Evolutionary conservation across 30 jellyfish, hydroid and myxozoan species (phyloP), one percentile per base, ranked within the genome.

Genomic region (Aurelia aurita): DNA sequence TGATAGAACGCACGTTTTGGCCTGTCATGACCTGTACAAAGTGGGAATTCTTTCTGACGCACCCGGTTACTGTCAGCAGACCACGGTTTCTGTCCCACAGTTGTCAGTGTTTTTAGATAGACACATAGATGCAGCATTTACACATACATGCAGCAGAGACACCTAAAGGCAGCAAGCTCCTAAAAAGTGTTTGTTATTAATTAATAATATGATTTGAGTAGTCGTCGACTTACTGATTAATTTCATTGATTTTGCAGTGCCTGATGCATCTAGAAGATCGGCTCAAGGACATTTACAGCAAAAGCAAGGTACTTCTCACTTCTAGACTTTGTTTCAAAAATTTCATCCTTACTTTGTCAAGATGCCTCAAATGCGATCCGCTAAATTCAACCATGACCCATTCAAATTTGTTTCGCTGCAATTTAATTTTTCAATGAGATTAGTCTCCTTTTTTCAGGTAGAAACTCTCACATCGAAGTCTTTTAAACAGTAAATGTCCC

Each of bases 201-300:
- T 21, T 61, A 21, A 3, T 61, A 7, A 22, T 61, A 7, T 61
- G 31, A 61, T 18, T 7, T 8, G 5, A 61, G 35, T 11, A 61
- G 35, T 22, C 19, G 19, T 22, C 12, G 2, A 14, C 13, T 61
- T 22, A 18, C 34, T 61, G 25, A n/a, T 14, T 22, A 1, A n/a
- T 28, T 31, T n/a, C 28, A 13, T 43, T 0, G 39, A 15, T 28
- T 57, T 46, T 86, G 43, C 76, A 91, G 98, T 91, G 98, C 80
- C 31, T 91, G 87, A 88, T 91, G 85, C 98, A 91, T 59, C 34
- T 91, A 55, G 98, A 91, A 78, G 98, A 91, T 54, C 95, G 89
- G 60, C 76, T 91, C 31, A 69, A 72, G 28, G 96, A 91, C 59
- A 80, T 91, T 39, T 91, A 77, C 77, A 78, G 78, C 72, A 91